Evolutionary conservation across 2,888 invertebrate genomes (phyloP).

Genomic region (Ctena decussata): DNA sequence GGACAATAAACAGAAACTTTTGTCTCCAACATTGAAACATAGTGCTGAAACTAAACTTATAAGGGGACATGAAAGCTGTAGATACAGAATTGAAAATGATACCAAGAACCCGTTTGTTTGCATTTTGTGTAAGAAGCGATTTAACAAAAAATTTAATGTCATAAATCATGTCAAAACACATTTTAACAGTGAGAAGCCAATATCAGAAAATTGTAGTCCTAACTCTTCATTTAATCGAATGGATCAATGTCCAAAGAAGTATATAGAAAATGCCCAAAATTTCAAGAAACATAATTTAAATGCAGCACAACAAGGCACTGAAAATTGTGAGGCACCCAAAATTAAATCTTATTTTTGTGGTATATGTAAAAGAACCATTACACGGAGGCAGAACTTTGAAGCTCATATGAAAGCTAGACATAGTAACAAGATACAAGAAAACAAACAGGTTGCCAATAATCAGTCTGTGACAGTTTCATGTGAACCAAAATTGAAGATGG

Average conservation of each 20-base stretch:
- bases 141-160: slow-evolving; percentile 32
- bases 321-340: neutral
- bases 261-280: neutral
- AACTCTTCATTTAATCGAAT: neutral
- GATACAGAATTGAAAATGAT: neutral
- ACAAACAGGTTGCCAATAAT: neutral
- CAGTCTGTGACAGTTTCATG: neutral
- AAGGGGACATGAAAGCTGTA: neutral
- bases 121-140: slow-evolving; percentile 41
- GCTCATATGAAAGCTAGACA: slow-evolving; percentile 33
- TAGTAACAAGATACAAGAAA: neutral
- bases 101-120: slow-evolving; percentile 33
- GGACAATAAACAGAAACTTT: too few relatives aligned
- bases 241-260: neutral
- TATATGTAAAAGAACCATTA: slow-evolving; percentile 40
- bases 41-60: too few relatives aligned
- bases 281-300: too few relatives aligned
- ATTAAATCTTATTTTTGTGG: slow-evolving; percentile 24
- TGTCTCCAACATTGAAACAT: too few relatives aligned
- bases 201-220: neutral
- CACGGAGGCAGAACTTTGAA: slow-evolving; percentile 34
- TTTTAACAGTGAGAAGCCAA: neutral
- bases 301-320: neutral
- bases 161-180: slow-evolving; percentile 46
- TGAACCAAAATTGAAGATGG: neutral